Evolutionary conservation across 2,797 vertebrate genomes (phyloP), one percentile per base, ranked within the genome.

Genomic region (Trachops cirrhosus): DNA sequence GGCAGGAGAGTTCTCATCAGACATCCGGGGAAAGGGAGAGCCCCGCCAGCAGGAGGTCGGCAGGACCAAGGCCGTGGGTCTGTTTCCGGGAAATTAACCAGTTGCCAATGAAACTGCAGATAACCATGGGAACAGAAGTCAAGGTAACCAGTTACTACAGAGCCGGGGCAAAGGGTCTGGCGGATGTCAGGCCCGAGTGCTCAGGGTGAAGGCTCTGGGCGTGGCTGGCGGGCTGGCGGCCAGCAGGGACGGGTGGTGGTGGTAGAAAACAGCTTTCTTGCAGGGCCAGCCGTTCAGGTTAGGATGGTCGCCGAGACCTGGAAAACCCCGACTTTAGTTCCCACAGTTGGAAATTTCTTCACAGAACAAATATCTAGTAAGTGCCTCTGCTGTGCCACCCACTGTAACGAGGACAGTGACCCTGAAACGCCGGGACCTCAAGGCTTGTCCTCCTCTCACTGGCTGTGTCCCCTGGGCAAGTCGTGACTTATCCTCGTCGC

Each of bases 41-140:
- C 68, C 80, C 50, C 34, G 0, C 74, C 37, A 73, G 88, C 62
- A 59, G 78, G 74, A 77, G 16, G 93, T 59, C 77, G 19, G 59
- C 1, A 29, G 80, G 46, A 57, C 91, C 64, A 59, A 24, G 52
- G 84, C 73, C 52, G 85, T 3, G 26, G 64, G 86, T 32, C 70
- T 26, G 77, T 57, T 91, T 83, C 91, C 37, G 86, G 62, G 82
- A 79, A 93, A 77, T 79, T 68, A 6, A 64, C 89, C 50, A 77
- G 87, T 91, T 92, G 96, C 74, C 82, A 90, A 77, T 0, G 15
- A 92, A 93, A 85, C 71, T 87, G 59, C 84, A 93, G 91, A 75
- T 94, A 96, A 96, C 79, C 96, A 75, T 86, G 93, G 94, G 93
- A 82, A 97, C 70, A 41, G 90, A 92, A 68, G 41, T 68, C 70